phyloP scores from a whole-genome alignment of 2,888 invertebrate species.

The Temnothorax ravouxi region DNA sequence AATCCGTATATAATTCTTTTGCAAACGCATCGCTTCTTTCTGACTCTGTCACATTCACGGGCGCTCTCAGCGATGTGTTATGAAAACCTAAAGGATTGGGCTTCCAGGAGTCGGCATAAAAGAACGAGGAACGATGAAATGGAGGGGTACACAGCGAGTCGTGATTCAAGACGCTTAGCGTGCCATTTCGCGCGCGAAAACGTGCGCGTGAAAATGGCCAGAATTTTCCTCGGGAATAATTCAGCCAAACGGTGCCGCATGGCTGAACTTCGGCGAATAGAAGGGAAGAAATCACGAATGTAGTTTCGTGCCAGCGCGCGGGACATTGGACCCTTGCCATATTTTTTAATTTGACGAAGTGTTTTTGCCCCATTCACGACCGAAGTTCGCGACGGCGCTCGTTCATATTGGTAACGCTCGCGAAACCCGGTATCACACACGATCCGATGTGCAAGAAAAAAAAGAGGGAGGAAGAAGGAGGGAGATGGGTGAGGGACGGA shows the following conservation, averaged over 20 bases:
- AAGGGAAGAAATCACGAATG: slow-evolving; percentile 67
- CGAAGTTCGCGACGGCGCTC: slow-evolving; percentile 57
- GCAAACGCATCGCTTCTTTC: not conserved
- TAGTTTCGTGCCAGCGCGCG: slow-evolving; percentile 61
- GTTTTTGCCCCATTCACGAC: slow-evolving; percentile 69
- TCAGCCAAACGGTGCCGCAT: slow-evolving; percentile 62
- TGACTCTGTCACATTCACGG: not conserved
- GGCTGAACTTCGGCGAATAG: slow-evolving; percentile 62
- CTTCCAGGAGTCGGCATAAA: slow-evolving; percentile 7
- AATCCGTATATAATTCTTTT: not conserved
- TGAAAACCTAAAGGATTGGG: slow-evolving; percentile 11
- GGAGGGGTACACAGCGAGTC: not conserved
- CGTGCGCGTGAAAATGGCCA: slow-evolving; percentile 60
- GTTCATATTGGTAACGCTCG: slow-evolving; percentile 57
- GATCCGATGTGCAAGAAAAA: not conserved
- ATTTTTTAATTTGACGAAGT: slow-evolving; percentile 76
- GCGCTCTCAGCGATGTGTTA: slow-evolving; percentile 22
- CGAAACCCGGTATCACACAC: slow-evolving; percentile 39
- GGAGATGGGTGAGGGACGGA: not conserved
- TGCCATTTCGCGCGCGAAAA: slow-evolving; percentile 33
- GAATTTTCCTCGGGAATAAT: slow-evolving; percentile 64
- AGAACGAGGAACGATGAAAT: not conserved
- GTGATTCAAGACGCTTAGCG: slow-evolving; percentile 33
- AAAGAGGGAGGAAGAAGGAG: not conserved
- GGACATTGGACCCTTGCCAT: slow-evolving; percentile 72